Conservation (phyloP, 2,113 vertebrate species). For the Ceyx cyanopectus region DNA sequence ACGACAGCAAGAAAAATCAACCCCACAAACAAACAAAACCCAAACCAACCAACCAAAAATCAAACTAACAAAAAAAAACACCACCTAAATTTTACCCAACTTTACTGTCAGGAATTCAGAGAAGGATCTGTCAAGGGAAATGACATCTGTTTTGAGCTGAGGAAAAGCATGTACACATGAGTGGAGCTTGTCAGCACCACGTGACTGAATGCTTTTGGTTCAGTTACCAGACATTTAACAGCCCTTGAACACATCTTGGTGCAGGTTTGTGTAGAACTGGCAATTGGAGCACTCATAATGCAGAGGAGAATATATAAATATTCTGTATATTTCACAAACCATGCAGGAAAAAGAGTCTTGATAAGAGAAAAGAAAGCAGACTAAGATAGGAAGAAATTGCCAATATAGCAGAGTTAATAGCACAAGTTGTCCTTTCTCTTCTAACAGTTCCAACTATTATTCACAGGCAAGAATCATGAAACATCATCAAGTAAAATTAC, state of each 20-base stretch:
- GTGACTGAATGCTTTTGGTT: background rate
- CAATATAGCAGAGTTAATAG: background rate
- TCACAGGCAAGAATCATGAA: background rate
- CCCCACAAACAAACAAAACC: too few species aligned
- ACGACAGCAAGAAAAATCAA: too few species aligned
- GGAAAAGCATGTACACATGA: background rate
- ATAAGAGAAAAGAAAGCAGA: background rate
- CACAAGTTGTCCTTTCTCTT: background rate
- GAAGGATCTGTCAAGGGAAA: background rate
- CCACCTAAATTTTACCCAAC: background rate
- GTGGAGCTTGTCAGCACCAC: background rate
- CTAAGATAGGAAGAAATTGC: background rate
- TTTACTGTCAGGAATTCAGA: slow-evolving; percentile 29
- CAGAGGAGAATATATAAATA: background rate
- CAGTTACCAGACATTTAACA: background rate
- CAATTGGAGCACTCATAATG: background rate
- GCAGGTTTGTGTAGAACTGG: background rate
- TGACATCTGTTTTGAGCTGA: slow-evolving; percentile 33
- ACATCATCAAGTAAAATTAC: background rate
- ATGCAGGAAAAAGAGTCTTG: background rate
- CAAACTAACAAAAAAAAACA: background rate
- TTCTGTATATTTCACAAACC: background rate
- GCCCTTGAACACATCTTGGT: background rate
- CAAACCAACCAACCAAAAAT: background rate
- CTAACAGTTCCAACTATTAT: background rate